Conservation (phyloP, 1,140 invertebrate species). For the Orius laevigatus region DNA sequence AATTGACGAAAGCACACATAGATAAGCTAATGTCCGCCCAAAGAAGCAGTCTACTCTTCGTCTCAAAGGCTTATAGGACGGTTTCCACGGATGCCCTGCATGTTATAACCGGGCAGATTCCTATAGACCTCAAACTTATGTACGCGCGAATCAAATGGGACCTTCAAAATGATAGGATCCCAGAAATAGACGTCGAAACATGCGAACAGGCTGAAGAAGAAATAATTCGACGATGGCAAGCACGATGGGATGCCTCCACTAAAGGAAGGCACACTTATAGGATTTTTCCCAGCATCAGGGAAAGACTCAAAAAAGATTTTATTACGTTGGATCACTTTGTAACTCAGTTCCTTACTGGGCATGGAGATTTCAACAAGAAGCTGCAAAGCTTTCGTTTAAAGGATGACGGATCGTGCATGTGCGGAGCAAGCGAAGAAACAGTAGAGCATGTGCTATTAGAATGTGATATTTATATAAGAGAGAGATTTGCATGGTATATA, state of each 20-base stretch:
- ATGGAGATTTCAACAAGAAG: neutral
- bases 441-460: too few relatives aligned
- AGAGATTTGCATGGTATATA: too few relatives aligned
- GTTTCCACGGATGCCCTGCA: neutral
- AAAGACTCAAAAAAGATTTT: neutral
- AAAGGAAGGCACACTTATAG: neutral
- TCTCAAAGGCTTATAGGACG: neutral
- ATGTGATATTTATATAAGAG: too few relatives aligned
- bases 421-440: neutral
- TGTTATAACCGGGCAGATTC: neutral
- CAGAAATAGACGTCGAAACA: neutral
- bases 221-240: neutral
- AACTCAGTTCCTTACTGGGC: neutral
- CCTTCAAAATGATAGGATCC: neutral
- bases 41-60: neutral
- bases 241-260: neutral
- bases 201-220: neutral
- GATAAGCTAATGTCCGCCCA: neutral
- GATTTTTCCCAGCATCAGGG: neutral
- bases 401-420: neutral
- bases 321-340: neutral
- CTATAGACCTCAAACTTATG: neutral
- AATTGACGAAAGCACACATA: neutral
- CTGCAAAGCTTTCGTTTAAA: neutral
- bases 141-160: neutral